These are phyloP conservation scores for Ferrisia virgata DNA, from an alignment of 2,888 invertebrate genomes.

Conservation along the genomic window DNA sequence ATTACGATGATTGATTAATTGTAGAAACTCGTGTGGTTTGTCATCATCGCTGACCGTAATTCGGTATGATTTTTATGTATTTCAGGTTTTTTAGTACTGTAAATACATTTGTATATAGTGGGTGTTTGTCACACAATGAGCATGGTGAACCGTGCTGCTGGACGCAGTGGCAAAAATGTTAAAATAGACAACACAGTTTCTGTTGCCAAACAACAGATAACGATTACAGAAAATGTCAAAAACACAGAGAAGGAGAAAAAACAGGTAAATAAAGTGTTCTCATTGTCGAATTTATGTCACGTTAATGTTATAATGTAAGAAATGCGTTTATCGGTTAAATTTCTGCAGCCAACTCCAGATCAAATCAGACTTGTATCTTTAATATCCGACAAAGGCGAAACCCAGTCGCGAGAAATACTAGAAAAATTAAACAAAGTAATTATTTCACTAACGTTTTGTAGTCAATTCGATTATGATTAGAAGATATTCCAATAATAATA, in stretches of 20 bases:
- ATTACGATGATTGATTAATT: background rate
- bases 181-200: constrained; percentile 29
- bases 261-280: constrained; percentile 4
- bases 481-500: no score
- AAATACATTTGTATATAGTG: constrained; percentile 46
- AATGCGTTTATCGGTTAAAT: background rate
- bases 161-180: constrained; percentile 43
- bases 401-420: constrained; percentile 61
- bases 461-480: background rate
- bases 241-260: constrained; percentile 40
- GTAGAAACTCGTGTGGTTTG: background rate
- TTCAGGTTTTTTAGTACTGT: constrained; percentile 36
- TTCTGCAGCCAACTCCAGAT: constrained; percentile 72
- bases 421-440: constrained; percentile 67
- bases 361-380: constrained; percentile 75
- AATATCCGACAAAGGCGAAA: constrained; percentile 60
- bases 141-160: constrained; percentile 43
- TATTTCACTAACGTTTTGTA: background rate
- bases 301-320: background rate
- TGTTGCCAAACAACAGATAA: background rate
- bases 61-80: background rate
- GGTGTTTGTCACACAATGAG: constrained; percentile 45
- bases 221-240: constrained; percentile 35
- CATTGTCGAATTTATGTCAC: background rate
- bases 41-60: background rate